phyloP scores from a whole-genome alignment of 2,113 vertebrate species.

The Campylorhamphus procurvoides region DNA sequence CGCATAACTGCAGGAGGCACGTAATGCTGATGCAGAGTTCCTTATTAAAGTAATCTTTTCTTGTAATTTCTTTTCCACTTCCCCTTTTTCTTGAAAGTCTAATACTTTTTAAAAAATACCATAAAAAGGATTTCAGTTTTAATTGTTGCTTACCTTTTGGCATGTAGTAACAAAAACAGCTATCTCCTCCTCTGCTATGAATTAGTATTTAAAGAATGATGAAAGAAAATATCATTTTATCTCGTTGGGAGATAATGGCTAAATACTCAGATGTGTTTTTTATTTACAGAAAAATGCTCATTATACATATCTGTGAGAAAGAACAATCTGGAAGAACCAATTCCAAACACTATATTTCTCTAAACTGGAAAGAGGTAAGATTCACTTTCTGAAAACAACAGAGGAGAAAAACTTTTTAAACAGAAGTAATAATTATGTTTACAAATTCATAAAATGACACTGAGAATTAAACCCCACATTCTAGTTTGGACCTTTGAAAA shows the following conservation, averaged over 20 bases:
- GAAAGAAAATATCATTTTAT: background rate
- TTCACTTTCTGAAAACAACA: background rate
- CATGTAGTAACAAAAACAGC: background rate
- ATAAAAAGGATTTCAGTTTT: background rate
- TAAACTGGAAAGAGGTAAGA: constrained; percentile 81
- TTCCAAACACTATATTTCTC: constrained; percentile 71
- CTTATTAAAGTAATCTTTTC: background rate
- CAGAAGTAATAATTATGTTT: background rate
- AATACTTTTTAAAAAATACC: background rate
- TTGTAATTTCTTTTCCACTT: background rate
- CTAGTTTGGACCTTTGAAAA: background rate
- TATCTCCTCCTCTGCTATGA: background rate
- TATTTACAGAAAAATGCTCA: constrained; percentile 73
- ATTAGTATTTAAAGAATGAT: background rate
- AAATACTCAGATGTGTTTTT: background rate
- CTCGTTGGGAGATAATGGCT: background rate
- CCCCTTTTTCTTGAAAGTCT: background rate
- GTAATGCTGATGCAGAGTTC: background rate
- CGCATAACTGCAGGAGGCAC: background rate
- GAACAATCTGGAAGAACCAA: constrained; percentile 11
- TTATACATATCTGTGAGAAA: constrained; percentile 76
- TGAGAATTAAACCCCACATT: background rate
- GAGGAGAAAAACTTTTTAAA: background rate
- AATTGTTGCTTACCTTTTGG: background rate
- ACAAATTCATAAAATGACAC: background rate